Evolutionary conservation across 2,113 vertebrate genomes (phyloP).

Genomic region (Nannobrachium achirus): DNA sequence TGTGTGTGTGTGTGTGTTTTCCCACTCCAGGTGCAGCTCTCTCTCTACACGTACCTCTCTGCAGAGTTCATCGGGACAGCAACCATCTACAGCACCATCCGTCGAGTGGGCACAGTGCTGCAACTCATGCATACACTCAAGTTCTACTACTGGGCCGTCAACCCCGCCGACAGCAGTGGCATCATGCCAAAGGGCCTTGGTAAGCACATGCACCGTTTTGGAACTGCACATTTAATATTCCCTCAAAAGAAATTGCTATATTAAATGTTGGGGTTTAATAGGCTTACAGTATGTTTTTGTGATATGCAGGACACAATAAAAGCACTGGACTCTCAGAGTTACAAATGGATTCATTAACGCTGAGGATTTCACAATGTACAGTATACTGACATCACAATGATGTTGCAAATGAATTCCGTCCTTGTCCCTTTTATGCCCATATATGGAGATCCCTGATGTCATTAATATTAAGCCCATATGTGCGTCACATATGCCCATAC

Average conservation of each 20-base stretch:
- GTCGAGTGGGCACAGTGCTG: conserved; percentile 93
- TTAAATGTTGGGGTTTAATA: too few species aligned
- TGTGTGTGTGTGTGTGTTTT: conserved; percentile 15
- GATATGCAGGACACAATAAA: too few species aligned
- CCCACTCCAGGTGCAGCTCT: conserved; percentile 87
- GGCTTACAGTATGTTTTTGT: background rate
- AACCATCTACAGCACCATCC: conserved; percentile 93
- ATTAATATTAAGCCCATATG: too few species aligned
- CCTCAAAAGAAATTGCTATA: background rate
- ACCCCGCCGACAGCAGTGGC: conserved; percentile 88
- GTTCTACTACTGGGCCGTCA: conserved; percentile 96
- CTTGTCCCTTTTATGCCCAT: too few species aligned
- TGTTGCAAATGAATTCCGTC: too few species aligned
- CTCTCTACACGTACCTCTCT: conserved; percentile 94
- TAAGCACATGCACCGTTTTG: conserved; percentile 80
- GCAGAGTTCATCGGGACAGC: conserved; percentile 96
- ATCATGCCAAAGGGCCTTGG: conserved; percentile 91
- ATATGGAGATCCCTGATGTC: too few species aligned
- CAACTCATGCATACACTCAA: conserved; percentile 95
- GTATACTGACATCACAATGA: too few species aligned
- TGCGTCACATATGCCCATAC: too few species aligned
- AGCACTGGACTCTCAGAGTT: too few species aligned
- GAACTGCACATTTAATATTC: background rate
- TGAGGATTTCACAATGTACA: too few species aligned
- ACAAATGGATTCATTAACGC: too few species aligned